phyloP scores from a whole-genome alignment of 2,888 invertebrate species.

The Metacarcinus magister region DNA sequence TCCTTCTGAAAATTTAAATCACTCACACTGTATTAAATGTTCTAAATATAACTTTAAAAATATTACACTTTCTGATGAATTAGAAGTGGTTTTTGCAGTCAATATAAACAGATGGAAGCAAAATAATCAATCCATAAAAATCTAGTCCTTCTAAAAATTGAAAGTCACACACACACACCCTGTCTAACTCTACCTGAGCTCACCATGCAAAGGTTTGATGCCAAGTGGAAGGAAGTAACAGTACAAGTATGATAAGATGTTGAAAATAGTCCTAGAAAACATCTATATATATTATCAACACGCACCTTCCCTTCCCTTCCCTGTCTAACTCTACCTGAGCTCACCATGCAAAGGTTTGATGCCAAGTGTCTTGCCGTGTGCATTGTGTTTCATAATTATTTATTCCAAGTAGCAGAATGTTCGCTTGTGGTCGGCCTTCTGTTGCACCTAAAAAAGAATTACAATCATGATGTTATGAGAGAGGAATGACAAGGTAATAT shows the following conservation, averaged over 20 bases:
- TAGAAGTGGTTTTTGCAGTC: too few species aligned
- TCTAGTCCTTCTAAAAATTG: slow-evolving; percentile 77
- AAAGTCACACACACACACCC: neutral
- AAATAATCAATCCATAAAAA: too few species aligned
- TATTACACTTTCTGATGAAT: too few species aligned
- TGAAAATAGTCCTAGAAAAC: too few species aligned
- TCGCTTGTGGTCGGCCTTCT: slow-evolving; percentile 96
- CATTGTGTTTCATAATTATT: slow-evolving; percentile 96
- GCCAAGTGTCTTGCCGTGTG: slow-evolving; percentile 94
- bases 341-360: slow-evolving; percentile 93
- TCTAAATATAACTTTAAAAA: too few species aligned
- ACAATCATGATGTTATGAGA: neutral
- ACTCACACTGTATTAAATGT: too few species aligned
- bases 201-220: slow-evolving; percentile 93
- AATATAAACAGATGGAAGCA: too few species aligned
- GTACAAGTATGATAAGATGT: too few species aligned
- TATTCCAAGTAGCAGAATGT: slow-evolving; percentile 99
- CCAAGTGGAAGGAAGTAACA: too few species aligned
- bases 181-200: slow-evolving; percentile 69
- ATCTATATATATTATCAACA: too few species aligned
- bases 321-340: neutral
- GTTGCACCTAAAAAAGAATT: slow-evolving; percentile 90
- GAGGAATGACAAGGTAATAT: neutral
- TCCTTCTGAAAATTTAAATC: too few species aligned
- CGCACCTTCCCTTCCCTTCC: neutral